Evolutionary conservation across 2,113 vertebrate genomes (phyloP).

Genomic region (Pseudorasbora parva): DNA sequence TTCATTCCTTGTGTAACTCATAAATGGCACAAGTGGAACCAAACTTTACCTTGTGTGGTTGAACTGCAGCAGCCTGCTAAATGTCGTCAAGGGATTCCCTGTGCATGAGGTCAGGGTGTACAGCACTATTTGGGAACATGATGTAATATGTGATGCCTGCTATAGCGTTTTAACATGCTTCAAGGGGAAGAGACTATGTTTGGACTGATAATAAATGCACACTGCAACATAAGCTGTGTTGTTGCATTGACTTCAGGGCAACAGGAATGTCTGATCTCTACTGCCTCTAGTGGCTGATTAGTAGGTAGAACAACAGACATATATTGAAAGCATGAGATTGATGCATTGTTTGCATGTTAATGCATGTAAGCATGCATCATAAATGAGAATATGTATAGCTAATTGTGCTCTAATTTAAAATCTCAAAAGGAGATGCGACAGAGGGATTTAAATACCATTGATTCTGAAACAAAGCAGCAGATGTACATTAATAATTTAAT

Average conservation of each 20-base stretch:
- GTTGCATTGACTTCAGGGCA: neutral
- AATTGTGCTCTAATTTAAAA: neutral
- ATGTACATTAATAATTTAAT: conserved; percentile 14
- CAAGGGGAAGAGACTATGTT: conserved; percentile 30
- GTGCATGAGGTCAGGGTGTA: neutral
- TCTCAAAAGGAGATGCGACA: neutral
- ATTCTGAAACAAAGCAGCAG: conserved; percentile 9
- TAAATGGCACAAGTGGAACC: neutral
- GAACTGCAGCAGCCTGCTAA: neutral
- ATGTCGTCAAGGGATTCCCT: conserved; percentile 13
- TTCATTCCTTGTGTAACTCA: neutral
- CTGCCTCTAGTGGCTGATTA: conserved; percentile 28
- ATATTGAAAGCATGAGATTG: neutral
- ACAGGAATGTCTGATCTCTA: neutral
- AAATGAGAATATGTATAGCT: neutral
- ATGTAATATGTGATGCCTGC: conserved; percentile 13
- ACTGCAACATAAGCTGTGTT: conserved; percentile 35
- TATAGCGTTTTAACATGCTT: neutral
- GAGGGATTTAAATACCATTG: neutral
- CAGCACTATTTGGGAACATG: neutral
- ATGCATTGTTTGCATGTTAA: neutral
- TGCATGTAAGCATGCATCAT: neutral
- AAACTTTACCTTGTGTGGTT: neutral
- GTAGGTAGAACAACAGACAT: neutral
- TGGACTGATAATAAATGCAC: conserved; percentile 27